phyloP scores from a whole-genome alignment of 2,797 vertebrate genomes.

The Enteromius mattozi region DNA sequence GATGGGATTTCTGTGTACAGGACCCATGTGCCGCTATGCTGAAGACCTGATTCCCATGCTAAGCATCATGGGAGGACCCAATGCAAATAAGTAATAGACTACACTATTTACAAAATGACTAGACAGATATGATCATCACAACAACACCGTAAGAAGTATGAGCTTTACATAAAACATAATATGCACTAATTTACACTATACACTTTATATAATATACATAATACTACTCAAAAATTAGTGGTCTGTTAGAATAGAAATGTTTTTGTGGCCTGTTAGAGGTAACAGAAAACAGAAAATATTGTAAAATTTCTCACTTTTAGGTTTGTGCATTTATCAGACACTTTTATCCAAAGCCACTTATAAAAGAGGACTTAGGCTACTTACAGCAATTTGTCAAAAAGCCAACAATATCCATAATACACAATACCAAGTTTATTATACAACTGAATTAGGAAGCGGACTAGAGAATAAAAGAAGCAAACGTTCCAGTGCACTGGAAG shows the following conservation, averaged over 20 bases:
- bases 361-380: neutral
- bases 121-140: neutral
- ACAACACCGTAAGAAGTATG: neutral
- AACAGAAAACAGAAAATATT: neutral
- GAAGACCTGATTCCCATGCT: slow-evolving; percentile 87
- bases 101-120: neutral
- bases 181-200: neutral
- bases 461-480: neutral
- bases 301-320: neutral
- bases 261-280: too few species aligned
- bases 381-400: neutral
- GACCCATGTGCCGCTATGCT: slow-evolving; percentile 93
- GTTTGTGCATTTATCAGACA: neutral
- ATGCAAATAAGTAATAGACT: slow-evolving; percentile 74
- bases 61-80: slow-evolving; percentile 87
- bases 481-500: too few species aligned
- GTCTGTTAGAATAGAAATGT: neutral
- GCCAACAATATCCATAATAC: neutral
- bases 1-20: slow-evolving; percentile 77
- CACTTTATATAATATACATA: too few species aligned
- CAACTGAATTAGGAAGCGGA: neutral
- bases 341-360: neutral
- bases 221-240: neutral
- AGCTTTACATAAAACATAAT: neutral
- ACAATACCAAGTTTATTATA: neutral